Evolutionary conservation across 2,888 invertebrate species (phyloP), one percentile per base, ranked within the genome.

Genomic region (Disparrhopalites patrizii): DNA sequence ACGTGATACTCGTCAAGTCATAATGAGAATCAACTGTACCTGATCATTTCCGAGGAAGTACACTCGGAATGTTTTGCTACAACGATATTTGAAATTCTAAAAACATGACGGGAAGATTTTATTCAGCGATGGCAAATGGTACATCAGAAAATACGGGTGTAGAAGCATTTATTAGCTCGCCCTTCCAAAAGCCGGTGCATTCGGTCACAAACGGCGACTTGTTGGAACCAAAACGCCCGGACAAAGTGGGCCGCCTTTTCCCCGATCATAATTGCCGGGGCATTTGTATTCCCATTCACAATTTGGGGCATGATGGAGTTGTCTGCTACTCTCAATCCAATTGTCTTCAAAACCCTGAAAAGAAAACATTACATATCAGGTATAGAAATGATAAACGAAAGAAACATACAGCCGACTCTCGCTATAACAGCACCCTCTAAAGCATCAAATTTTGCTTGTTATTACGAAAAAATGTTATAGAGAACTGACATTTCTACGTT

Each of bases 241-340:
- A 52, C 28, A 28, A 27, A 25, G 18, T 54, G 31, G 15, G 54
- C 30, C 1, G 27, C 54, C 20, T 54, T 54, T 27, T 54, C 54
- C 31, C 54, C 54, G 33, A 54, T 54, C 54, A 54, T 54, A 18
- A 54, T 54, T 31, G 54, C 54, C 10, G 54, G 54, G 4, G 54
- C 54, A 28, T 54, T 54, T 18, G 54, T 54, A 54, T 54, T 54
- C 18, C 54, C 54, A n/a, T 54, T 54, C 1, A 28, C 28, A 10
- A 54, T 20, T 20, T n/a, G 20, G 4, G 54, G 20, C 54, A 54
- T 54, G 1, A 54, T 54, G 3, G 54, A 54, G 20, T 31, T 54
- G 18, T 54, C 54, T 10, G 28, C 54, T 7, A 54, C 54, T 8
- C 54, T 30, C 8, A 54, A 20, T 3, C 54, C 54, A 18, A 30